Evolutionary conservation across 2,888 invertebrate species (phyloP), one percentile per base, ranked within the genome.

Genomic region (Norana najaformis): DNA sequence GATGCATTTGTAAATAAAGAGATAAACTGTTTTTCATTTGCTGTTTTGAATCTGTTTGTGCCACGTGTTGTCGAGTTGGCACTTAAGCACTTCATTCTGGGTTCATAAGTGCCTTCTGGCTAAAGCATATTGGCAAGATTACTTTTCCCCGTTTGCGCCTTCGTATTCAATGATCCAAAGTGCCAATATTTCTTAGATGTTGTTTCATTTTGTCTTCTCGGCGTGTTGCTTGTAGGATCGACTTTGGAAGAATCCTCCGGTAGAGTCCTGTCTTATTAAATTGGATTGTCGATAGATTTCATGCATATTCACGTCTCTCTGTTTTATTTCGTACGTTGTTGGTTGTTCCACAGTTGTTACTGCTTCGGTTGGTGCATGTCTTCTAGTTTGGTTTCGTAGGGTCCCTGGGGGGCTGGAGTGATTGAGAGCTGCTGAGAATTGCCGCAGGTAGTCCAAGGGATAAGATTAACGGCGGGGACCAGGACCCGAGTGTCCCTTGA

Each of bases 131-230:
- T n/a, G 30, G n/a, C n/a, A 8, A 69, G 69, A 69, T 69, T 69
- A 13, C 30, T 69, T n/a, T n/a, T 69, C n/a, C 30, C 16, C 69
- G 20, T 23, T 47, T 47, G 23, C 47, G 20, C 53, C 69, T n/a
- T n/a, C n/a, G 30, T n/a, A 69, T 69, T 69, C 30, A n/a, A 69
- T 69, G n/a, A 69, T 69, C 69, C 30, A 69, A 69, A n/a, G 69
- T n/a, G 69, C n/a, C 23, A 69, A n/a, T 69, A 47, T 23, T 47
- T 47, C 23, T n/a, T 30, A 69, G 30, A 69, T 69, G 69, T 69
- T 69, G 69, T 69, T 69, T 69, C 69, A 69, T 69, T 69, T n/a
- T 69, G 69, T n/a, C 69, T 69, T 69, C 69, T 69, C 69, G 69
- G 6, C n/a, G n/a, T 69, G 69, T 69, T 69, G n/a, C 16, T 69